Percentiles rank a stretch among this genome's conserved stretches.
Conservation (phyloP, 2,113 vertebrate species). For the Actenoides lindsayi region DNA sequence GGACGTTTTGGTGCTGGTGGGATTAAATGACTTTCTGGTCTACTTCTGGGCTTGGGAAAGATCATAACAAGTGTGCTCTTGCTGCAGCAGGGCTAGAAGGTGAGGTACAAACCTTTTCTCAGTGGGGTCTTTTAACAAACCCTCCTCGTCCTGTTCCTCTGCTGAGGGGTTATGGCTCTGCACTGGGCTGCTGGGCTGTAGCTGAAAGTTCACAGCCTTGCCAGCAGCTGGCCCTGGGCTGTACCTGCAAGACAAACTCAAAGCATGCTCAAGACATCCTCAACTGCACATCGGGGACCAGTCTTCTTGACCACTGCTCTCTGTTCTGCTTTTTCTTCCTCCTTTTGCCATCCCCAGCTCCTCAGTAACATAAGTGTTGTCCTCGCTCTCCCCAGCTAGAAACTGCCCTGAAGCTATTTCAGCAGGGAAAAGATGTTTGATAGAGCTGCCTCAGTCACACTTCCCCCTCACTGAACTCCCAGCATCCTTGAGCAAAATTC, state of each 20-base stretch:
- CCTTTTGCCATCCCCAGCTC: background rate
- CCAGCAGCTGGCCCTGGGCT: background rate
- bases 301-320: background rate
- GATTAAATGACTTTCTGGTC: background rate
- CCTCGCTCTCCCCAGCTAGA: background rate
- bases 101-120: conserved; percentile 69
- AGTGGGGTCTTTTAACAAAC: conserved; percentile 16
- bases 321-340: background rate
- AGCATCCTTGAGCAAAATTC: background rate
- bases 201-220: conserved; percentile 21
- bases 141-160: background rate
- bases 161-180: background rate
- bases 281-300: background rate
- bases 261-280: background rate
- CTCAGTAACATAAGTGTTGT: background rate
- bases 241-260: conserved; percentile 20
- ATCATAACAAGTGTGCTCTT: rapidly evolving
- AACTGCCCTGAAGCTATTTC: background rate
- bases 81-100: background rate
- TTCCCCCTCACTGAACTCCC: rapidly evolving
- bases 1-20: background rate
- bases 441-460: background rate
- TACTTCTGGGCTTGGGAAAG: background rate
- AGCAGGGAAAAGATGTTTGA: background rate
- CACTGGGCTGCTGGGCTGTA: background rate